These are phyloP conservation scores for Burhinus bistriatus DNA, from an alignment of 2,113 vertebrate species.

Conservation along the genomic window DNA sequence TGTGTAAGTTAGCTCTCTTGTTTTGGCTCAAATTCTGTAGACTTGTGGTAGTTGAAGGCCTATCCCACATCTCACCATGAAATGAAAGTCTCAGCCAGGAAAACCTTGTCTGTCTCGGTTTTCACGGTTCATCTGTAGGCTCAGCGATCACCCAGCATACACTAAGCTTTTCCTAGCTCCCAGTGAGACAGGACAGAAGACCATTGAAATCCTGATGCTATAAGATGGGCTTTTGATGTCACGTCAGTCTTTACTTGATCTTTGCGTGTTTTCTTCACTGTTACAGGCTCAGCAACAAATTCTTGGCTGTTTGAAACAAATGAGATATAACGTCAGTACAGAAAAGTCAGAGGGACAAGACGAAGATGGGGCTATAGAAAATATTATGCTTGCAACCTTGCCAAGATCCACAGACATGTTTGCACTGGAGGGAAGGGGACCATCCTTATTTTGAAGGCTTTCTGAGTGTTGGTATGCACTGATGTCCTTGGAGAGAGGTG, in stretches of 20 bases:
- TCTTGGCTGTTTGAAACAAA: not conserved
- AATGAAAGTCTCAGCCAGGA: not conserved
- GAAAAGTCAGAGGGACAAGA: not conserved
- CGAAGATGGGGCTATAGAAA: not conserved
- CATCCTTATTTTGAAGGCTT: not conserved
- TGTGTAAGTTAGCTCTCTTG: not conserved
- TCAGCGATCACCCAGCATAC: not conserved
- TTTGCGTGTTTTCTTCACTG: not conserved
- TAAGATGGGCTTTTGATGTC: not conserved
- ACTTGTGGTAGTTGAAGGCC: not conserved
- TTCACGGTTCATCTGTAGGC: not conserved
- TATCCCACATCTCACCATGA: not conserved
- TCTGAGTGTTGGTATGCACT: not conserved
- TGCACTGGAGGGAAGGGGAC: not conserved
- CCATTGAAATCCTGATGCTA: not conserved
- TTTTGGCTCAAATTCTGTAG: not conserved
- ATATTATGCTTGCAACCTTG: not conserved
- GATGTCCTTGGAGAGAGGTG: too few relatives aligned
- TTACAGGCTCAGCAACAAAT: not conserved
- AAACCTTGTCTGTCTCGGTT: not conserved
- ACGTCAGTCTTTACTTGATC: not conserved
- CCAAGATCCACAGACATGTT: slow-evolving; percentile 2
- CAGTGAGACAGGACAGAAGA: not conserved
- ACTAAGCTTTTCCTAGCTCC: not conserved
- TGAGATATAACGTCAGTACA: not conserved